These are phyloP conservation scores for Leptopilina drosophilae DNA, from an alignment of 2,888 invertebrate genomes.

Conservation along the genomic window DNA sequence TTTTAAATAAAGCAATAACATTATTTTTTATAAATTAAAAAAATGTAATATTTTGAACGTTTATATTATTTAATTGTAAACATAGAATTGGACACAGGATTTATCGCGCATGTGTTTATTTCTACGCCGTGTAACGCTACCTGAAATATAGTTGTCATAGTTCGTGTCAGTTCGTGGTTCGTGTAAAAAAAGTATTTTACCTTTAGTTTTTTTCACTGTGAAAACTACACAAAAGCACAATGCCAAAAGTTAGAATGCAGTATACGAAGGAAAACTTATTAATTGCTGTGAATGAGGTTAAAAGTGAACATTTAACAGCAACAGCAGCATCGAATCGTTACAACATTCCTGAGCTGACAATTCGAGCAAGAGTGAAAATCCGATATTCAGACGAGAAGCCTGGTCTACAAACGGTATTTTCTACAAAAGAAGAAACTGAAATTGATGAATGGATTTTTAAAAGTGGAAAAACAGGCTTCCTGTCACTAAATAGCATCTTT, in stretches of 20 bases:
- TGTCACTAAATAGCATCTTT: conserved; percentile 51
- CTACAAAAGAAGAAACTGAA: no score
- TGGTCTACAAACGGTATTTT: no score
- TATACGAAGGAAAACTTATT: conserved; percentile 5
- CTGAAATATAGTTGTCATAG: no score
- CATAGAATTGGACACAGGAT: no score
- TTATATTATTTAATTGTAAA: no score
- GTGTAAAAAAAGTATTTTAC: not conserved
- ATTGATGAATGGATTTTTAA: no score
- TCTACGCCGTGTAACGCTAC: no score
- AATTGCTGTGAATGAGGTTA: conserved; percentile 12
- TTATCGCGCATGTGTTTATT: no score
- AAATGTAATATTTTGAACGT: no score
- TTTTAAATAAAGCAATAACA: no score
- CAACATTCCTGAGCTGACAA: conserved; percentile 10
- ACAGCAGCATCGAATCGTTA: conserved; percentile 3
- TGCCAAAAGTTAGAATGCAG: conserved; percentile 1
- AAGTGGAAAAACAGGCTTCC: conserved; percentile 45
- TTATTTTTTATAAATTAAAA: no score
- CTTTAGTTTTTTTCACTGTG: not conserved
- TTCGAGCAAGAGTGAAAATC: conserved; percentile 15
- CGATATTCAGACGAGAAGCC: not conserved
- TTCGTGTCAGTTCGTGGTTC: no score
- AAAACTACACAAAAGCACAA: not conserved
- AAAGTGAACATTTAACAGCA: not conserved